Conservation (phyloP, 2,888 invertebrate species). For the Drosophila flavopinicola region DNA sequence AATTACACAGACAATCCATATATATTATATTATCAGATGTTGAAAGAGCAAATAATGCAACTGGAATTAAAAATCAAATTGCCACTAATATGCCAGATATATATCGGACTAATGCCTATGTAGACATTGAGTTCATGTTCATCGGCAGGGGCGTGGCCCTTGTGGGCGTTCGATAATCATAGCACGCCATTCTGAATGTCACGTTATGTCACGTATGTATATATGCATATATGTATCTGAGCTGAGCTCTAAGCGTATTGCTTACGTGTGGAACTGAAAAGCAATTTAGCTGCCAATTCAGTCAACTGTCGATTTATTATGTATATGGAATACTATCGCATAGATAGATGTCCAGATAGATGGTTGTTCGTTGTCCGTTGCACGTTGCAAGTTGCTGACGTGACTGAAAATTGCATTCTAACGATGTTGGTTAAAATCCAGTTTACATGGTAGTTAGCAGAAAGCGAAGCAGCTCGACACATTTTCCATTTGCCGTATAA, state of each 20-base stretch:
- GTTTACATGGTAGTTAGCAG: conserved; percentile 72
- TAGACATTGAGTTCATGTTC: conserved; percentile 17
- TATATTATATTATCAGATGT: conserved; percentile 31
- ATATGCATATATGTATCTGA: not conserved
- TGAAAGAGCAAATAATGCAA: conserved; percentile 54
- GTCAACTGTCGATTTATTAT: conserved; percentile 36
- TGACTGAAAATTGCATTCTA: conserved; percentile 71
- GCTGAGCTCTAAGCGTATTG: conserved; percentile 1
- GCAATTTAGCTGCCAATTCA: conserved; percentile 36
- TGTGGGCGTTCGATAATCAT: conserved; percentile 38
- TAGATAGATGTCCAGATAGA: too few relatives aligned
- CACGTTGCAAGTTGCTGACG: conserved; percentile 49
- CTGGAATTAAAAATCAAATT: conserved; percentile 54
- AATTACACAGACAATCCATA: conserved; percentile 11
- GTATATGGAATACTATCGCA: conserved; percentile 19
- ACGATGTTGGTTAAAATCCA: conserved; percentile 65
- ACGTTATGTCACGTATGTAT: conserved; percentile 24
- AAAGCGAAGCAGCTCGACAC: conserved; percentile 33
- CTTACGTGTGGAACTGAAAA: conserved; percentile 29
- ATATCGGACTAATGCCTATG: conserved; percentile 41
- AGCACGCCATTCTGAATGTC: conserved; percentile 65
- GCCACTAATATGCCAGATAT: conserved; percentile 65
- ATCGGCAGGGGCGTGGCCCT: conserved; percentile 43
- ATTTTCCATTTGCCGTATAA: conserved; percentile 32
- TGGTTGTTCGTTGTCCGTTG: too few relatives aligned